Evolutionary conservation across 2,888 invertebrate genomes (phyloP).

Genomic region (Pseudoips prasinana): DNA sequence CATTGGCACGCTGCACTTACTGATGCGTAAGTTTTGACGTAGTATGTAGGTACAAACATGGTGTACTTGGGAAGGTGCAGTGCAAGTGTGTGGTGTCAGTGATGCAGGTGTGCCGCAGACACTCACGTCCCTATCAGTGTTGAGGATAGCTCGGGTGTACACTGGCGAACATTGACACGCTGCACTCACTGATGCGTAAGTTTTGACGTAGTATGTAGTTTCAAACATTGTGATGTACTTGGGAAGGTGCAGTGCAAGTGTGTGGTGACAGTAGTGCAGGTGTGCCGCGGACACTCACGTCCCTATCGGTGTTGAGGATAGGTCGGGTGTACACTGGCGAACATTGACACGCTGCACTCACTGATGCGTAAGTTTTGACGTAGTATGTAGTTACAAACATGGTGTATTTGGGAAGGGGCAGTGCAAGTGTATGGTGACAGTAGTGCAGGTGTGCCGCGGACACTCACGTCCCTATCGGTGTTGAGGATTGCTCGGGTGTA

Average conservation of each 20-base stretch:
- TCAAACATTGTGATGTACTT: too few relatives aligned
- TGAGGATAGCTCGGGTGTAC: constrained; percentile 86
- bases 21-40: constrained; percentile 60
- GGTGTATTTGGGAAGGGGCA: too few relatives aligned
- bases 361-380: constrained; percentile 62
- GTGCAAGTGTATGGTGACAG: constrained; percentile 96
- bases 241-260: constrained; percentile 91
- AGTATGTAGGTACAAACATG: too few relatives aligned
- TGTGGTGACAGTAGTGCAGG: constrained; percentile 97
- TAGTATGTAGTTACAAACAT: too few relatives aligned
- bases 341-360: constrained; percentile 92
- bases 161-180: constrained; percentile 95
- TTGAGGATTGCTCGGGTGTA: constrained; percentile 86
- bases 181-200: constrained; percentile 81
- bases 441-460: constrained; percentile 86
- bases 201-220: too few relatives aligned
- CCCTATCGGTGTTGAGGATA: constrained; percentile 82
- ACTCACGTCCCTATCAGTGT: constrained; percentile 71
- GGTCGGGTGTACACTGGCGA: constrained; percentile 90
- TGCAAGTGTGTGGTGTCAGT: constrained; percentile 96
- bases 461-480: constrained; percentile 70
- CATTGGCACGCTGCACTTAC: constrained; percentile 91
- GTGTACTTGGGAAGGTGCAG: too few relatives aligned
- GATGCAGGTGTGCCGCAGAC: constrained; percentile 86
- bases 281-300: constrained; percentile 55